Percentiles rank a stretch among this genome's conserved stretches.
Evolutionary conservation across 2,888 invertebrate species (phyloP).

Genomic region (Pyrgus malvae): DNA sequence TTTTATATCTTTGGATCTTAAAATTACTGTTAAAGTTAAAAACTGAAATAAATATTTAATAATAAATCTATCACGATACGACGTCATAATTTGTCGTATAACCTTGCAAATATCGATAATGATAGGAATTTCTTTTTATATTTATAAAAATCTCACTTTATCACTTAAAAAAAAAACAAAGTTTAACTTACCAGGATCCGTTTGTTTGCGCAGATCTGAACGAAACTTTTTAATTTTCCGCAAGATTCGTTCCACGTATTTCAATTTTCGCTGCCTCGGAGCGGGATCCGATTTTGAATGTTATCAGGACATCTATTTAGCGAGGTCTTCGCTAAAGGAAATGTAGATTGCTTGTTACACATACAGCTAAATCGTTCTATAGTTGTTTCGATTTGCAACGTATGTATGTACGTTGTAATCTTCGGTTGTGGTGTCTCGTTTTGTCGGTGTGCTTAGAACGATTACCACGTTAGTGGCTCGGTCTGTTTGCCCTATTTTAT

Average conservation of each 20-base stretch:
- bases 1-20: no score
- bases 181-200: no score
- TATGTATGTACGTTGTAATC: not conserved
- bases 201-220: no score
- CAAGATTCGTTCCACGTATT: constrained; percentile 6
- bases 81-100: no score
- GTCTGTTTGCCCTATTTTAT: not conserved
- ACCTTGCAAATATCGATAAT: no score
- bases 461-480: not conserved
- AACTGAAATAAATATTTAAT: no score
- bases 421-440: not conserved
- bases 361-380: not conserved
- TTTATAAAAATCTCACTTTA: no score
- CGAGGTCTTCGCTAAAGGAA: not conserved
- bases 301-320: not conserved
- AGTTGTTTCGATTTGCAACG: not conserved
- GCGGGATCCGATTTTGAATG: constrained; percentile 4
- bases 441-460: not conserved
- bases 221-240: no score
- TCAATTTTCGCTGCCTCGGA: constrained; percentile 7
- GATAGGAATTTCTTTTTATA: no score
- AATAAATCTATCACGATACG: no score
- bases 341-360: not conserved
- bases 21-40: no score
- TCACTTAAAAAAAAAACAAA: no score